Percentiles rank a stretch among this genome's conserved stretches.
These are phyloP conservation scores for Ecdyonurus torrentis DNA, from an alignment of 2,888 invertebrate species.

Conservation along the genomic window DNA sequence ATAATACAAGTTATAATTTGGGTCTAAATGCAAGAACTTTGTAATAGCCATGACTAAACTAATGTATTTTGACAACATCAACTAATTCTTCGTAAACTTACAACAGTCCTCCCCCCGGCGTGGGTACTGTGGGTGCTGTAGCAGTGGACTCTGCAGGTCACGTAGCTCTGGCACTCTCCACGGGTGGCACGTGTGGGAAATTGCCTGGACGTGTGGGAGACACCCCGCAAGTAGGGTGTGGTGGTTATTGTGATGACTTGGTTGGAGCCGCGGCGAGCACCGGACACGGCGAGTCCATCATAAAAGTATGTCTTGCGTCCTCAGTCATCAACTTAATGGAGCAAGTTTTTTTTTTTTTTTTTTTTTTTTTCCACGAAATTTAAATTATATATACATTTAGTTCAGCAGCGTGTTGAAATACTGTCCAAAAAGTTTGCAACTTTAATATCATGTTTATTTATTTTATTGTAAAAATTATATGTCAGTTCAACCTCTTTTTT, in stretches of 20 bases:
- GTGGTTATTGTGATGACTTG: constrained; percentile 56
- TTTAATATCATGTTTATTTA: no score
- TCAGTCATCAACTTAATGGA: constrained; percentile 48
- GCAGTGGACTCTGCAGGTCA: constrained; percentile 57
- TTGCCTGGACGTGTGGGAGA: constrained; percentile 64
- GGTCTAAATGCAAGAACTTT: no score
- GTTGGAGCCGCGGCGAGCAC: constrained; percentile 67
- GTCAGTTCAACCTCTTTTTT: no score
- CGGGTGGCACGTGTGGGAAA: constrained; percentile 70
- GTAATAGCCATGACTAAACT: no score
- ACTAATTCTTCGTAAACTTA: no score
- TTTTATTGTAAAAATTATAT: no score
- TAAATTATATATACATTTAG: background rate
- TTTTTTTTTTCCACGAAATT: no score
- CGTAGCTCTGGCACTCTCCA: constrained; percentile 66
- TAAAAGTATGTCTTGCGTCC: constrained; percentile 59
- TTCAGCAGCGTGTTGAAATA: background rate
- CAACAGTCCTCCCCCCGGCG: constrained; percentile 29
- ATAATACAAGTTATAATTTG: no score
- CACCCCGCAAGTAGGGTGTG: constrained; percentile 48
- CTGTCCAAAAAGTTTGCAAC: no score
- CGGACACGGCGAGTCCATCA: constrained; percentile 72
- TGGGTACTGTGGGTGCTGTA: constrained; percentile 74
- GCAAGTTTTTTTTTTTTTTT: constrained; percentile 26
- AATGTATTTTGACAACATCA: no score